These are phyloP conservation scores for Temnothorax rugatulus DNA, from an alignment of 2,888 invertebrate genomes.

Conservation along the genomic window DNA sequence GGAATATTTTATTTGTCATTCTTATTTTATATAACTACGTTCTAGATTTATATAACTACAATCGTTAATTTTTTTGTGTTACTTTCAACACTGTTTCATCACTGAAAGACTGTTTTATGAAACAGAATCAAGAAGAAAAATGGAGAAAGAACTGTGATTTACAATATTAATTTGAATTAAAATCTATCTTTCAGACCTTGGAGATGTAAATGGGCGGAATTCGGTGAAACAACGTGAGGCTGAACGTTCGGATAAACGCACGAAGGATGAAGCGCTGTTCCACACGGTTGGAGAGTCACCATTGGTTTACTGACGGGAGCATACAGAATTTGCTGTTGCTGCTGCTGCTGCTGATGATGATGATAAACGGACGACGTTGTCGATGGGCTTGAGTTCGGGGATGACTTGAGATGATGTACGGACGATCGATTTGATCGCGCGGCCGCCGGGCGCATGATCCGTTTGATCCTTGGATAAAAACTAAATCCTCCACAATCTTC, in stretches of 20 bases:
- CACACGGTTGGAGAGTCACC: conserved; percentile 77
- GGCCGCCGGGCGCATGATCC: conserved; percentile 81
- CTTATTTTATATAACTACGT: background rate
- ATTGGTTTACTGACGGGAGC: conserved; percentile 76
- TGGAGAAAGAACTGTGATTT: background rate
- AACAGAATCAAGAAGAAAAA: background rate
- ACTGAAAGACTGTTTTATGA: background rate
- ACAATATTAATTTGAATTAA: background rate
- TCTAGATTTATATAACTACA: background rate
- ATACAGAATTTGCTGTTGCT: conserved; percentile 80
- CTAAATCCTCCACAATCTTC: conserved; percentile 49
- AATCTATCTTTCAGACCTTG: conserved; percentile 80
- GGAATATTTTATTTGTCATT: conserved; percentile 47
- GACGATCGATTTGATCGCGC: conserved; percentile 79
- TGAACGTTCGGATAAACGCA: conserved; percentile 78
- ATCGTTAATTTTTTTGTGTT: background rate
- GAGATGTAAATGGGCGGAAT: conserved; percentile 68
- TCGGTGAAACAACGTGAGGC: conserved; percentile 72
- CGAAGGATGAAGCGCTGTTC: conserved; percentile 77
- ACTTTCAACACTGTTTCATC: background rate
- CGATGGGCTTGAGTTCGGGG: conserved; percentile 67
- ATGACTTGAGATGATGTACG: conserved; percentile 58
- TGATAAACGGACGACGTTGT: conserved; percentile 69
- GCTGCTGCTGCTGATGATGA: conserved; percentile 64
- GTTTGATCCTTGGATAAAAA: conserved; percentile 65